These are phyloP conservation scores for Cataglyphis cursor DNA, from an alignment of 2,888 invertebrate species.

Conservation along the genomic window DNA sequence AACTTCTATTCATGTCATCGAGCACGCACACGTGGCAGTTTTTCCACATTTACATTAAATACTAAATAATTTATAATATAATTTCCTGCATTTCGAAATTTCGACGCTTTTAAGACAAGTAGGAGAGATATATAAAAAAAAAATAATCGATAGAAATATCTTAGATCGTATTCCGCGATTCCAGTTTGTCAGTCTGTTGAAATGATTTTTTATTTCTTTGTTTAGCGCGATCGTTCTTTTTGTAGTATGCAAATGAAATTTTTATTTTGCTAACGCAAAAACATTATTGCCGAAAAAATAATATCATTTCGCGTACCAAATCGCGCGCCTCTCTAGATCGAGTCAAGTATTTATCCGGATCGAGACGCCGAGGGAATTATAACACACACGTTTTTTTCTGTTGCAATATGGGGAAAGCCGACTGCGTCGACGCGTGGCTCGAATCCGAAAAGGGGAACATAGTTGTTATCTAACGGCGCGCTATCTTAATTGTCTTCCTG, in stretches of 20 bases:
- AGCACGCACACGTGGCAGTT: neutral
- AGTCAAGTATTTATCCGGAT: neutral
- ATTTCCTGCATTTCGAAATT: constrained; percentile 1
- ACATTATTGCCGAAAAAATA: neutral
- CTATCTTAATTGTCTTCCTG: constrained; percentile 63
- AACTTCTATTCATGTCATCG: neutral
- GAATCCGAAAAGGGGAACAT: neutral
- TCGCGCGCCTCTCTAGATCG: neutral
- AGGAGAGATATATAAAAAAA: neutral
- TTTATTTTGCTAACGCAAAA: constrained; percentile 18
- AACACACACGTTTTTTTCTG: neutral
- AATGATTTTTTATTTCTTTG: neutral
- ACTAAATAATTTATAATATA: neutral
- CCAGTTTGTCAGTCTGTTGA: neutral
- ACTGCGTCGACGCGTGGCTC: neutral
- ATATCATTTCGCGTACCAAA: neutral
- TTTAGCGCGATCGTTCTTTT: neutral
- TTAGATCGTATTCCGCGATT: neutral
- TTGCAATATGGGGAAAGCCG: neutral
- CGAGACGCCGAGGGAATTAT: neutral
- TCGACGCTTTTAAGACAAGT: neutral
- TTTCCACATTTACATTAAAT: neutral
- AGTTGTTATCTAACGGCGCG: constrained; percentile 34
- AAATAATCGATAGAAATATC: neutral
- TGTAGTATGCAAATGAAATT: constrained; percentile 6